Base-by-base conservation (phyloP, 2,113 vertebrate species). In the Tachycineta bicolor region DNA sequence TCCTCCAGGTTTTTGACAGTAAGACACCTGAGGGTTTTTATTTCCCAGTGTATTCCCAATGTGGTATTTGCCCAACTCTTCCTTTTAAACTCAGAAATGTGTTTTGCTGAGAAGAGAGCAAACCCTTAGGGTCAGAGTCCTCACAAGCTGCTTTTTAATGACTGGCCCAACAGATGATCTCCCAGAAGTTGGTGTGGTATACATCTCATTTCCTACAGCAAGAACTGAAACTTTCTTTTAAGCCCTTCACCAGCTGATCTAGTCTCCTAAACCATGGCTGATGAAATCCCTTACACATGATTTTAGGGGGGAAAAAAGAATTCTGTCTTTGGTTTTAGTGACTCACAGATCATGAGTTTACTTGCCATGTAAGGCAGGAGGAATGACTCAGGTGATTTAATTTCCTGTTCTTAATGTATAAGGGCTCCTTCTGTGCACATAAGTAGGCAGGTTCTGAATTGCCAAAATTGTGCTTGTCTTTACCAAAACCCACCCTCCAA, bases 281-380 rank as follows among this genome's bases (percentile, higher is more conserved):
- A 47, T 87, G 29, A 79, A 71, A 78, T 58, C 69, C 33, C 39
- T 53, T 20, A 53, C 12, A n/a, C 0, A 7, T 7, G 6, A 23
- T 52, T 34, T 12, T 20, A 39, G 33, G 26, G 3, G 19, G 5
- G 6, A 44, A 58, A 28, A 5, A 0, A 2, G 0, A 52, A 56
- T 31, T 71, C 18, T 64, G 5, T 26, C 26, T 68, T 76, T 52
- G n/a, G 13, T 81, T 94, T 68, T 7, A 31, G 18, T 39, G 37
- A 21, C 21, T 78, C n/a, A 29, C 31, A 46, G n/a, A 19, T 64
- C 1, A 0, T 83, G 62, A 80, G 11, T 9, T 84, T 82, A 15
- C 17, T 78, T 75, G 44, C 17, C 8, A 4, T 17, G 11, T 55
- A 43, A 59, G 19, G 23, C 33, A 68, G 59, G 24, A 59, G 9